These are phyloP conservation scores for Halocynthia aurantium DNA, from an alignment of 23 tunicate genomes.

Conservation along the genomic window DNA sequence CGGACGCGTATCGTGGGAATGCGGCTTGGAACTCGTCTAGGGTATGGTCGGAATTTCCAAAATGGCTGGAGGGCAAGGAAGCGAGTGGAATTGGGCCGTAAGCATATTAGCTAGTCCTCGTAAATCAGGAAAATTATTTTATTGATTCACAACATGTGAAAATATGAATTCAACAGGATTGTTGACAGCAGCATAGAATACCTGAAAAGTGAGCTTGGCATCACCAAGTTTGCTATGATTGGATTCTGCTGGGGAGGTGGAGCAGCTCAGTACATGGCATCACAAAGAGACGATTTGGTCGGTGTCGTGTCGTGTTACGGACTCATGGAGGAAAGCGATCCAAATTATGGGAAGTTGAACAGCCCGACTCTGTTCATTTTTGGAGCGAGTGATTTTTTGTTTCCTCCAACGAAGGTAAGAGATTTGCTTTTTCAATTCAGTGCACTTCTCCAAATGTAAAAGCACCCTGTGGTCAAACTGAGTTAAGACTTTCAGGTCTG, in stretches of 20 bases:
- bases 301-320: conserved; percentile 13
- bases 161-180: background rate
- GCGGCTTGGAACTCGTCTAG: conserved; percentile 3
- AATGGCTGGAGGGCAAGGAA: background rate
- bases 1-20: conserved; percentile 6
- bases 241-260: conserved; percentile 28
- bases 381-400: background rate
- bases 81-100: conserved; percentile 7
- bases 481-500: too few relatives aligned
- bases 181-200: conserved; percentile 14
- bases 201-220: background rate
- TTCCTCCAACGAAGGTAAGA: background rate
- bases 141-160: background rate
- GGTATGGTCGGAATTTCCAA: background rate
- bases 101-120: background rate
- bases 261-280: conserved; percentile 2
- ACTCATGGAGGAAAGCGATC: conserved; percentile 3
- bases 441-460: too few relatives aligned
- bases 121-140: background rate
- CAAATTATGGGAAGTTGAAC: background rate
- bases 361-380: conserved; percentile 13
- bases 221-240: conserved; percentile 7
- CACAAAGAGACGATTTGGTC: background rate
- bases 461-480: too few relatives aligned
- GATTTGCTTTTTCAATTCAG: too few relatives aligned